Percentiles rank a stretch among this genome's conserved stretches.
Conservation (phyloP, 2,888 invertebrate species). For the Rhagonycha lutea region DNA sequence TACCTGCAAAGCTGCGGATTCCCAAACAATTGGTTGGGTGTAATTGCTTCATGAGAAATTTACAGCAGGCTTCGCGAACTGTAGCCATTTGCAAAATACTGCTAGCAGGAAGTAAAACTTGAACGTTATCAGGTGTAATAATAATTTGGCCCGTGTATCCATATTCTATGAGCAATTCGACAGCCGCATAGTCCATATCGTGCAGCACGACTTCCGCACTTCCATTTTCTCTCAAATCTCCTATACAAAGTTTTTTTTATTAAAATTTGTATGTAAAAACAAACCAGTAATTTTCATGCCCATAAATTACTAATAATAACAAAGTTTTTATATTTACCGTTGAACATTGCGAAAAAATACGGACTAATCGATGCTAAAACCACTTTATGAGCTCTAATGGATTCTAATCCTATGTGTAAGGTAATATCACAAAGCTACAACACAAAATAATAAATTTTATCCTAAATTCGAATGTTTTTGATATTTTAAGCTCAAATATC, state of each 20-base stretch:
- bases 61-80: conserved; percentile 74
- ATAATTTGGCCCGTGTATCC: conserved; percentile 78
- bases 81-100: conserved; percentile 72
- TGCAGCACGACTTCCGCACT: conserved; percentile 61
- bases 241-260: conserved; percentile 43
- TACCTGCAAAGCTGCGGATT: conserved; percentile 72
- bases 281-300: neutral
- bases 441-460: conserved; percentile 33
- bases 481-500: neutral
- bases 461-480: neutral
- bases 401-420: conserved; percentile 68
- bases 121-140: conserved; percentile 52
- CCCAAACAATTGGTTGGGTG: conserved; percentile 79
- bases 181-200: conserved; percentile 64
- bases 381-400: conserved; percentile 72
- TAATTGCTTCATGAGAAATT: conserved; percentile 73
- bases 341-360: conserved; percentile 79
- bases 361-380: conserved; percentile 76
- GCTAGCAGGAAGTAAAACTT: conserved; percentile 69
- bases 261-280: neutral
- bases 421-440: conserved; percentile 69
- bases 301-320: neutral
- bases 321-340: conserved; percentile 56
- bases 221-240: conserved; percentile 64
- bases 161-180: conserved; percentile 72